phyloP scores from a whole-genome alignment of 2,113 vertebrate genomes.

The Pterocles orientalis region DNA sequence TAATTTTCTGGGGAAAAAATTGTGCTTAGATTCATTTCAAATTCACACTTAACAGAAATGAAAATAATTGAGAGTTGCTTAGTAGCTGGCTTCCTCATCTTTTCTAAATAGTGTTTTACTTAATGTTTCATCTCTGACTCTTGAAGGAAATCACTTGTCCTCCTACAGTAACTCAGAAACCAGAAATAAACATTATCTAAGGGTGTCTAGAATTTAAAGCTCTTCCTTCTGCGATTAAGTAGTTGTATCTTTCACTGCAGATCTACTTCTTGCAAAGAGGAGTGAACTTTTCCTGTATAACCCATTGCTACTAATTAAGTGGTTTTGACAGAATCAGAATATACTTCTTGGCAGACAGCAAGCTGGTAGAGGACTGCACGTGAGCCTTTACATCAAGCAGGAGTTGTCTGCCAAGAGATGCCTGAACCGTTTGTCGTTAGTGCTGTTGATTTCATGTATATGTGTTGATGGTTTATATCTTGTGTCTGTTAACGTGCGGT shows the following conservation, averaged over 20 bases:
- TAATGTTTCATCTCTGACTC: background rate
- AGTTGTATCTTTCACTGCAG: background rate
- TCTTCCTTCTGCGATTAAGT: background rate
- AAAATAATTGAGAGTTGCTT: background rate
- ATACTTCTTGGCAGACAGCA: background rate
- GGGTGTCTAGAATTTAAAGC: background rate
- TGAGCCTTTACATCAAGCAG: background rate
- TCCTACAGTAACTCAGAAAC: background rate
- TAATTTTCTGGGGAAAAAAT: rapidly evolving
- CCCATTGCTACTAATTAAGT: background rate
- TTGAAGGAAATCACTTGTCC: background rate
- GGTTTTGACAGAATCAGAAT: background rate
- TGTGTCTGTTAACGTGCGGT: background rate
- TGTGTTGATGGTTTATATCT: background rate
- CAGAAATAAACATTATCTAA: background rate
- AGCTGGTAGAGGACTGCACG: background rate
- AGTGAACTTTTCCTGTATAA: background rate
- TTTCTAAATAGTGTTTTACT: background rate
- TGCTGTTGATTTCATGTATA: background rate
- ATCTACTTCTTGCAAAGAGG: background rate
- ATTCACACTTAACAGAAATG: background rate
- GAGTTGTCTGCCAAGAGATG: background rate
- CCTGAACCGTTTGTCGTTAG: background rate
- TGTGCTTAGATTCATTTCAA: background rate
- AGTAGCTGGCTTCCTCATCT: background rate